Conservation (phyloP, 1,140 invertebrate species). For the Caenorhabditis elegans region WBcel235 BX284606.5:15990001-15990500, state of each 20-base stretch:
- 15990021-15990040: background rate
- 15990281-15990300: background rate
- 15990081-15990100: too few species aligned
- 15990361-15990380: constrained; percentile 31
- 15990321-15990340: background rate
- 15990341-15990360: constrained; percentile 5
- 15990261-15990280: background rate
- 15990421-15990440: background rate
- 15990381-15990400: background rate
- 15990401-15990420: background rate
- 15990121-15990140: too few species aligned
- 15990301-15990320: background rate
- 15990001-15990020: constrained; percentile 13
- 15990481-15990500: background rate
- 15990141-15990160: too few species aligned
- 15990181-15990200: too few species aligned
- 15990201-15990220: too few species aligned
- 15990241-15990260: too few species aligned
- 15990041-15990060: too few species aligned
- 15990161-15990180: too few species aligned
- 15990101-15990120: too few species aligned
- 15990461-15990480: background rate
- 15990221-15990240: too few species aligned
- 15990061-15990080: too few species aligned
- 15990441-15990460: constrained; percentile 26